Evolutionary conservation across 1,140 invertebrate species (phyloP), one percentile per base, ranked within the genome.

Genomic region (Psilanteris sp.): DNA sequence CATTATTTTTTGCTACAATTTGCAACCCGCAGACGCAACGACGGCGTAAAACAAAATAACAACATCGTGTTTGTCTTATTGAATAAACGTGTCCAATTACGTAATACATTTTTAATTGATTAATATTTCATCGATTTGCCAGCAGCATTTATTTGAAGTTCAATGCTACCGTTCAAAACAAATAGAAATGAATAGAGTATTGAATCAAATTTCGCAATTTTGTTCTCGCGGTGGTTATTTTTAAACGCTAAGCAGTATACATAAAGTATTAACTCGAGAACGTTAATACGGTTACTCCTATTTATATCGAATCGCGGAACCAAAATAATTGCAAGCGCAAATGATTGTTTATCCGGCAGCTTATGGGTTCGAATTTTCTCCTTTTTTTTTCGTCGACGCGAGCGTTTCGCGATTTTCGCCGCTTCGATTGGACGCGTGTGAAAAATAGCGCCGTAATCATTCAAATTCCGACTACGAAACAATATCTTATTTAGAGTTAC

Each of bases 401-500:
- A n/a, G n/a, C n/a, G n/a, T n/a, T n/a, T n/a, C n/a, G n/a, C n/a
- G n/a, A n/a, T n/a, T n/a, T n/a, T n/a, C 26, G 6, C 8, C 7
- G 26, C n/a, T 27, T 27, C 26, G 8, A 9, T 9, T 27, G 20
- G 9, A 36, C 54, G 34, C 43, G 44, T 44, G 48, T 26, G 15
- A 24, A 44, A 37, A n/a, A n/a, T n/a, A n/a, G n/a, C 22, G 22
- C 6, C 10, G 14, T 16, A 44, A 54, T 46, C 50, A 39, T 67
- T 55, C 22, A 24, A 48, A 46, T 46, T 55, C 14, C 20, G 50
- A 46, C 20, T 36, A 27, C 20, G 62, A 68, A 57, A 68, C 41
- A 68, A 68, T 68, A 43, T 68, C 41, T 68, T 68, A 48, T 68
- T 59, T 70, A 11, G 26, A 59, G 8, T 59, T 20, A 10, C 29